phyloP scores from a whole-genome alignment of 2,113 vertebrate species.

The Plectropomus leopardus region DNA sequence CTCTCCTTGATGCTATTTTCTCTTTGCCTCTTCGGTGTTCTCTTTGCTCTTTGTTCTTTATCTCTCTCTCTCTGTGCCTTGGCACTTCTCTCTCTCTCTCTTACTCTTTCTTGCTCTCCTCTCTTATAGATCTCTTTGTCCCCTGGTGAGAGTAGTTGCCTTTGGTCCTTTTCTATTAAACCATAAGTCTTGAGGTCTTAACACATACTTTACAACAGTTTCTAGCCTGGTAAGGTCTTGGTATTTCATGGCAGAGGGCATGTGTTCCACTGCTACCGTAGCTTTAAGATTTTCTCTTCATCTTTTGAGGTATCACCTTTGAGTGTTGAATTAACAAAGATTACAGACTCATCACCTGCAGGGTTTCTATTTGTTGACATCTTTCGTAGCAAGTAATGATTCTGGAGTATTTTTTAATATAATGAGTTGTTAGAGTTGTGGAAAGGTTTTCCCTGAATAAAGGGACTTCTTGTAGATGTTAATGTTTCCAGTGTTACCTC shows the following conservation, averaged over 20 bases:
- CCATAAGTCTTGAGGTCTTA: slow-evolving; percentile 17
- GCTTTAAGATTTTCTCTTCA: no score
- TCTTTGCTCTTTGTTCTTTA: slow-evolving; percentile 26
- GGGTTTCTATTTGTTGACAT: not conserved
- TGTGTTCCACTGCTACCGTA: no score
- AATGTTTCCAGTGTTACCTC: not conserved
- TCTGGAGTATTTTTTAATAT: not conserved
- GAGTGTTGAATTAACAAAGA: not conserved
- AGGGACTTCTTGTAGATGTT: not conserved
- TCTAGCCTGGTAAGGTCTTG: slow-evolving; percentile 17
- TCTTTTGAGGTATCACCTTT: not conserved
- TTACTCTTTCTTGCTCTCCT: slow-evolving; percentile 21
- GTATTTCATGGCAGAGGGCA: no score
- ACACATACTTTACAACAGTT: slow-evolving; percentile 15
- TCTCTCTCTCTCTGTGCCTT: slow-evolving; percentile 11
- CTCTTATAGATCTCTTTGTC: slow-evolving; percentile 10
- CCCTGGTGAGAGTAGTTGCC: slow-evolving; percentile 2
- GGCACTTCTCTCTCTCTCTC: slow-evolving; percentile 8
- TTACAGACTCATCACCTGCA: not conserved
- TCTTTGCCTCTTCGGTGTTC: slow-evolving; percentile 23
- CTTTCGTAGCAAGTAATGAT: not conserved
- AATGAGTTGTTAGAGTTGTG: not conserved
- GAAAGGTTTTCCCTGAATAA: not conserved
- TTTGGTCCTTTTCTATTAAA: slow-evolving; percentile 42
- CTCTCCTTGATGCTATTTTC: slow-evolving; percentile 46